A percentile compares a stretch with the other conserved stretches of the same genome.
These are phyloP conservation scores for Sanderia malayensis DNA, from an alignment of 30 jellyfish, hydroid and myxozoan species.

Conservation along the genomic window DNA sequence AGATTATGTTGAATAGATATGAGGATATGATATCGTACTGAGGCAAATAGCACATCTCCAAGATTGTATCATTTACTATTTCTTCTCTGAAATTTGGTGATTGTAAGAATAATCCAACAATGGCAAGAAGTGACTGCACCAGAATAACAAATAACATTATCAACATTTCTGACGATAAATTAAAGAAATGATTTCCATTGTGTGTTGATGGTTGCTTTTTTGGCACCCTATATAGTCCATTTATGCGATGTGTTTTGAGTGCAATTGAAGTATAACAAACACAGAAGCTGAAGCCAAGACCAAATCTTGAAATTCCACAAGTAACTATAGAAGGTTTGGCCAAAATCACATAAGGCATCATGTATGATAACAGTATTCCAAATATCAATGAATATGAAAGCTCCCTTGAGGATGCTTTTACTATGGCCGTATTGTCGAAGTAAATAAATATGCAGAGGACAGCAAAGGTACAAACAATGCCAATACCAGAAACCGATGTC, in stretches of 20 bases:
- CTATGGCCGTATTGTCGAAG: slow-evolving; percentile 66
- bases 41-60: slow-evolving; percentile 47
- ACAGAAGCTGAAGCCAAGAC: slow-evolving; percentile 75
- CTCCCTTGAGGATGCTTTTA: slow-evolving; percentile 75
- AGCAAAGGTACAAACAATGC: slow-evolving; percentile 53
- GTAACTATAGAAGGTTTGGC: slow-evolving; percentile 59
- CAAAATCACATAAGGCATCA: slow-evolving; percentile 45
- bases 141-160: slow-evolving; percentile 39
- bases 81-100: slow-evolving; percentile 22
- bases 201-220: neutral
- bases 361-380: slow-evolving; percentile 63
- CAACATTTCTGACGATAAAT: slow-evolving; percentile 60
- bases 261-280: slow-evolving; percentile 82
- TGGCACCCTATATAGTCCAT: slow-evolving; percentile 31
- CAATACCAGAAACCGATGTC: slow-evolving; percentile 60
- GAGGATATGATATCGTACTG: slow-evolving; percentile 54
- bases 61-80: slow-evolving; percentile 7
- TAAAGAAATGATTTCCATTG: slow-evolving; percentile 36
- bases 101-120: slow-evolving; percentile 37
- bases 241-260: slow-evolving; percentile 70
- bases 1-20: slow-evolving; percentile 47
- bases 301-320: slow-evolving; percentile 74
- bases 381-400: slow-evolving; percentile 64
- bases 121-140: slow-evolving; percentile 46
- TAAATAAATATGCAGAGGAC: slow-evolving; percentile 53